Evolutionary conservation across 1,140 invertebrate species (phyloP), one percentile per base, ranked within the genome.

Genomic region (Aethina tumida): DNA sequence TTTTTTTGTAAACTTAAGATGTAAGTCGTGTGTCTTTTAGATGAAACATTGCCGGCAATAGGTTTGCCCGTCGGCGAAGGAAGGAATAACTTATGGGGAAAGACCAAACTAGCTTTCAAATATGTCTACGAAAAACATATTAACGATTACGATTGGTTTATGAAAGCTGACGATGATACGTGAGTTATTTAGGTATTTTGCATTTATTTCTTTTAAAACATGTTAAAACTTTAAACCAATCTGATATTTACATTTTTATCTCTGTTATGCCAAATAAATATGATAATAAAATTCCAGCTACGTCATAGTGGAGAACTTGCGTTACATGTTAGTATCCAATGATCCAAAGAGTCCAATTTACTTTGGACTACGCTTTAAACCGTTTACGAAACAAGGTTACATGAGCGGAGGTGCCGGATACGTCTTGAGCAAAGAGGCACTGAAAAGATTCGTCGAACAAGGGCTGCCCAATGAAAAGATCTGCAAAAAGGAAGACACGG

Each of bases 351-450:
- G 79, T 2, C 79, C 89, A 0, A 68, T 93, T 1, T 93, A 93
- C 57, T 93, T 92, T 54, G 91, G 91, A 0, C 91, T 87, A 53
- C 70, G 81, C 20, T 93, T 93, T 58, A 91, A 91, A 53, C 85
- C 84, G 0, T 90, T 79, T 49, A 82, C 89, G 0, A 79, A 81
- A 41, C 76, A 91, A 64, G 91, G 93, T 1, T 96, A 96, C 59
- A 94, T 95, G 89, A 92, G 87, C 55, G 91, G 91, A 9, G 90
- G 90, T 5, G 84, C 86, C 36, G 85, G 91, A 2, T 97, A 97
- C 63, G 87, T 96, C 17, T 64, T 97, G 28, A 96, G 91, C 53
- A 69, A 70, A 22, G 79, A 79, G 58, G 84, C 84, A 7, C 51
- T 92, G 2, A 69, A 70, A 22, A 68, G 73, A 41, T 88, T 93